Conservation (phyloP, 2,797 vertebrate species). For the Lacerta agilis region DNA sequence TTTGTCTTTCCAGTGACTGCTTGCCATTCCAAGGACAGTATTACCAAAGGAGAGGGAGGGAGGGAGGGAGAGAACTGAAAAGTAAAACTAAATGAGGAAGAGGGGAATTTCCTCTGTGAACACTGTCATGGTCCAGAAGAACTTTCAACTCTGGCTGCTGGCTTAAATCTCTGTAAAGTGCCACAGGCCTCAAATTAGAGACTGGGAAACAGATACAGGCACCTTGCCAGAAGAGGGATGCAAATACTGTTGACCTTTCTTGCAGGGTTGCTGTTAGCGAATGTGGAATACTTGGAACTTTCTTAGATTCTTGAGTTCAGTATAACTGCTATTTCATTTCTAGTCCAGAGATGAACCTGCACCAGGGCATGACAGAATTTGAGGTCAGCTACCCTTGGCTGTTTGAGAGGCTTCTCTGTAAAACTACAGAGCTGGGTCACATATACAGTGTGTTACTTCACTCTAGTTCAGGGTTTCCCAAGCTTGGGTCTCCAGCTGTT, state of each 20-base stretch:
- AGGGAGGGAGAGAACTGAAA: not conserved
- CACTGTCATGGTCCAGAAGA: too few species aligned
- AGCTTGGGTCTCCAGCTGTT: too few species aligned
- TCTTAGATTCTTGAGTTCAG: not conserved
- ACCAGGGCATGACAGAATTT: not conserved
- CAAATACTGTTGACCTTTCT: not conserved
- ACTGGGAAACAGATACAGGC: not conserved
- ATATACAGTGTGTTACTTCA: not conserved
- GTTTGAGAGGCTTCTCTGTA: too few species aligned
- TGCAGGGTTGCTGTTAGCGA: not conserved
- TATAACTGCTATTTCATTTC: not conserved
- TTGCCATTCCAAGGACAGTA: not conserved
- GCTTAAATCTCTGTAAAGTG: not conserved
- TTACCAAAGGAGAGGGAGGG: not conserved
- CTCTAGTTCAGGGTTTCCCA: not conserved
- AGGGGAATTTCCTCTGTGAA: not conserved
- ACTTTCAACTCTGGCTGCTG: not conserved
- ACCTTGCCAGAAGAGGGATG: not conserved
- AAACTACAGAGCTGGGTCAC: not conserved
- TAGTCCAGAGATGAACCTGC: not conserved
- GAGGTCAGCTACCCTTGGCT: not conserved
- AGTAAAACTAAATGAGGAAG: not conserved
- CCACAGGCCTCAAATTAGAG: not conserved
- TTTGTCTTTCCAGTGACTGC: not conserved
- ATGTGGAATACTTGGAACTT: not conserved